phyloP scores from a whole-genome alignment of 2,797 vertebrate species.

The Acanthurus leucopareius region DNA sequence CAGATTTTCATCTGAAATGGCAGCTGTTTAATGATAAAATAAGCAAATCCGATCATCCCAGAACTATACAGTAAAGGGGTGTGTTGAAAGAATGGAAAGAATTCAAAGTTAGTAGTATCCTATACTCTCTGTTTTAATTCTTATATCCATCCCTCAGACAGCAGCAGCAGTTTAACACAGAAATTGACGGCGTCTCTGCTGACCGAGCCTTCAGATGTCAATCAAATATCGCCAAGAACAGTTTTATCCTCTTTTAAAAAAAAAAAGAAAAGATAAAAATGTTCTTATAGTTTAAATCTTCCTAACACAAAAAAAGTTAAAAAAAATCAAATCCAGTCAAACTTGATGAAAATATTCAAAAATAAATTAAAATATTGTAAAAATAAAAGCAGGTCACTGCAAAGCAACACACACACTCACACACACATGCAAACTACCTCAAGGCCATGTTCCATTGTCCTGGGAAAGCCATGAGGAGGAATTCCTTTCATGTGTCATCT shows the following conservation, averaged over 20 bases:
- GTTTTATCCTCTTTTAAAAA: background rate
- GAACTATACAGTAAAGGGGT: too few relatives aligned
- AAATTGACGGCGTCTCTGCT: background rate
- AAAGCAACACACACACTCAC: conserved; percentile 7
- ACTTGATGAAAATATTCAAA: too few relatives aligned
- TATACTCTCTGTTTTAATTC: background rate
- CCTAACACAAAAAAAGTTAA: background rate
- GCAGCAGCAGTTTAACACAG: background rate
- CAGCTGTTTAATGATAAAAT: too few relatives aligned
- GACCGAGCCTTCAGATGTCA: background rate
- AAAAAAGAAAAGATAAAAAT: background rate
- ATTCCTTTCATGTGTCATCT: conserved; percentile 80
- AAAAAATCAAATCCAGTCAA: too few relatives aligned
- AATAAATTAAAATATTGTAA: too few relatives aligned
- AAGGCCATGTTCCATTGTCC: conserved; percentile 78
- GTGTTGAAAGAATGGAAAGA: background rate
- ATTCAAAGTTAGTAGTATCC: background rate
- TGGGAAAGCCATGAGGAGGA: conserved; percentile 73
- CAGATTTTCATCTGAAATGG: too few relatives aligned
- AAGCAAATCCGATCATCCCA: too few relatives aligned
- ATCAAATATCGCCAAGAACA: background rate
- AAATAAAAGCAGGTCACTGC: background rate
- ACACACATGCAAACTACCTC: conserved; percentile 48
- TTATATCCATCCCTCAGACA: background rate
- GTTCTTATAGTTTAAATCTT: background rate